A percentile compares a stretch with the other conserved stretches of the same genome.
Conservation (phyloP, 1,140 invertebrate genomes). For the Psix sp. region DNA sequence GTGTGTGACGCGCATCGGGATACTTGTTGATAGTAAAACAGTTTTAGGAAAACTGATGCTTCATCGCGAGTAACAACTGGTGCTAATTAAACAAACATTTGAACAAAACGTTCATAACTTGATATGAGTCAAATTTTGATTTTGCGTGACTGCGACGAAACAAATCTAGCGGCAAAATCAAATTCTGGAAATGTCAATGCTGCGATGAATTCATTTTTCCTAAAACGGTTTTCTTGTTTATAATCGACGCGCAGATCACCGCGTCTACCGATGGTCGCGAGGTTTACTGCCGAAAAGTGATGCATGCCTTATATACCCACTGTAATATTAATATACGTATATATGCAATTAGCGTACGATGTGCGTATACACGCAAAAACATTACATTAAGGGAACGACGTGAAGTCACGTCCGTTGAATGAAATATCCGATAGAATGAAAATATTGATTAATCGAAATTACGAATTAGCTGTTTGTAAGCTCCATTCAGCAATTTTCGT, state of each 20-base stretch:
- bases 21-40: constrained; percentile 62
- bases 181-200: constrained; percentile 1
- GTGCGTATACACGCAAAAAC: constrained; percentile 47
- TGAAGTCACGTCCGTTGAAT: too few relatives aligned
- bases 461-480: constrained; percentile 32
- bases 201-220: constrained; percentile 12
- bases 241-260: constrained; percentile 43
- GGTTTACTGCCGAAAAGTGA: constrained; percentile 71
- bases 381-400: constrained; percentile 36
- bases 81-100: too few relatives aligned
- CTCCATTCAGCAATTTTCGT: constrained; percentile 39
- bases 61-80: too few relatives aligned
- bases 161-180: constrained; percentile 4
- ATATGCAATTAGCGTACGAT: constrained; percentile 58
- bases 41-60: constrained; percentile 3
- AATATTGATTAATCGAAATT: constrained; percentile 14
- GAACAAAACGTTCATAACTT: too few relatives aligned
- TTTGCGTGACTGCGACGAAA: too few relatives aligned
- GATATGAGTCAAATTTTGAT: too few relatives aligned
- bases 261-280: constrained; percentile 59
- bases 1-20: constrained; percentile 47
- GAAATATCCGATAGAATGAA: not conserved
- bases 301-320: constrained; percentile 73
- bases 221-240: constrained; percentile 40
- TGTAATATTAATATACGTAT: constrained; percentile 64